Percentiles rank a stretch among this genome's conserved stretches.
phyloP scores from a whole-genome alignment of 2,113 vertebrate species.

The Haliaeetus leucogaster region DNA sequence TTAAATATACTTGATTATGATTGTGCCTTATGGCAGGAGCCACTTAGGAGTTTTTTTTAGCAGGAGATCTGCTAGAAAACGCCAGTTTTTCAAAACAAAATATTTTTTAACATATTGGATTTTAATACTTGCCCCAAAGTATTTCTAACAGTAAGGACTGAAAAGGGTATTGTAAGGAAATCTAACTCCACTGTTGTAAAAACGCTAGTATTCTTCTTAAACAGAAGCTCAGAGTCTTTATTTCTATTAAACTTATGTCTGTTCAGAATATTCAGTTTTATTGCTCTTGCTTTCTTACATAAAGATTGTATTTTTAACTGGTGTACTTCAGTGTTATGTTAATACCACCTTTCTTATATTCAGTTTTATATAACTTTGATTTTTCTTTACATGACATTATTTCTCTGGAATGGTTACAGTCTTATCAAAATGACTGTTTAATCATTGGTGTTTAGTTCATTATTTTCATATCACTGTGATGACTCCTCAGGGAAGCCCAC shows the following conservation, averaged over 20 bases:
- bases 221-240: not conserved
- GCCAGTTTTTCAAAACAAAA: not conserved
- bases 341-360: not conserved
- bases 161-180: not conserved
- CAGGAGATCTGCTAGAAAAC: not conserved
- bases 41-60: not conserved
- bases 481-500: not conserved
- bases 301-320: not conserved
- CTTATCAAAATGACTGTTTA: conserved; percentile 32
- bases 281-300: not conserved
- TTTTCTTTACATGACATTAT: not conserved
- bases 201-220: not conserved
- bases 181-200: not conserved
- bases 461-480: not conserved
- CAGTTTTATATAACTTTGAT: not conserved
- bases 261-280: not conserved
- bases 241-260: not conserved
- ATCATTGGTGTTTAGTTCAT: conserved; percentile 11
- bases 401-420: not conserved
- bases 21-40: not conserved
- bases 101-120: not conserved
- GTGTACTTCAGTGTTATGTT: not conserved
- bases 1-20: not conserved
- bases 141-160: not conserved
- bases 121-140: not conserved